phyloP scores from a whole-genome alignment of 2,113 vertebrate species.

The Cololabis saira region DNA sequence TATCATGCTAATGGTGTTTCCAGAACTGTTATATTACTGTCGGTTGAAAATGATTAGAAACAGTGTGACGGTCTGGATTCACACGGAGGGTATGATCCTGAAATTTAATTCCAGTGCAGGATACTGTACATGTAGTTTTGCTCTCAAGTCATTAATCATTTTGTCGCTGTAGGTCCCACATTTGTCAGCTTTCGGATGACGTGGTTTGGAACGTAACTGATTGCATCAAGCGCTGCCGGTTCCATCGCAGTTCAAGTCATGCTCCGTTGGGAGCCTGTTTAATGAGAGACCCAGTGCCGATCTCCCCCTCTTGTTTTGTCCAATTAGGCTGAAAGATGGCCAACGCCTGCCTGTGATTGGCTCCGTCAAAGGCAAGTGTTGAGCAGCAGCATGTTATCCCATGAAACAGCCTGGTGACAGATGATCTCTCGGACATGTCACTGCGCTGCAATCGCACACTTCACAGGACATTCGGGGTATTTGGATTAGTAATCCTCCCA shows the following conservation, averaged over 20 bases:
- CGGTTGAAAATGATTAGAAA: constrained; percentile 49
- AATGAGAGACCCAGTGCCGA: constrained; percentile 48
- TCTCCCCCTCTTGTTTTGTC: constrained; percentile 33
- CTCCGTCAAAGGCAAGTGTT: constrained; percentile 32
- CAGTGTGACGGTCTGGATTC: constrained; percentile 50
- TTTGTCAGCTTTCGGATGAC: constrained; percentile 53
- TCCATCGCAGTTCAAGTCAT: constrained; percentile 42
- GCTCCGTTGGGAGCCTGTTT: constrained; percentile 50
- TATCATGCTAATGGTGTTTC: constrained; percentile 47
- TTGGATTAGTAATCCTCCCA: constrained; percentile 42
- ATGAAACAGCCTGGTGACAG: constrained; percentile 35
- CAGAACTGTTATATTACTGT: background rate
- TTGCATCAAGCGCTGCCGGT: constrained; percentile 47
- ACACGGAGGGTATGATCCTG: constrained; percentile 40
- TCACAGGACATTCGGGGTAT: constrained; percentile 41
- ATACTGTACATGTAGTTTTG: constrained; percentile 20
- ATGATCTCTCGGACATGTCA: constrained; percentile 45
- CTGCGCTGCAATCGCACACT: constrained; percentile 35
- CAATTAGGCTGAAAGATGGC: constrained; percentile 49
- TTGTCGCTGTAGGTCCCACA: constrained; percentile 46
- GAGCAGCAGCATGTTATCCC: constrained; percentile 25
- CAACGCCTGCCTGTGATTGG: constrained; percentile 44
- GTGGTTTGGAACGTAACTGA: constrained; percentile 50
- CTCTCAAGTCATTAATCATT: constrained; percentile 64
- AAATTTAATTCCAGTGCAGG: constrained; percentile 27